Conservation (phyloP, 2,113 vertebrate genomes). For the Hippocampus comes region DNA sequence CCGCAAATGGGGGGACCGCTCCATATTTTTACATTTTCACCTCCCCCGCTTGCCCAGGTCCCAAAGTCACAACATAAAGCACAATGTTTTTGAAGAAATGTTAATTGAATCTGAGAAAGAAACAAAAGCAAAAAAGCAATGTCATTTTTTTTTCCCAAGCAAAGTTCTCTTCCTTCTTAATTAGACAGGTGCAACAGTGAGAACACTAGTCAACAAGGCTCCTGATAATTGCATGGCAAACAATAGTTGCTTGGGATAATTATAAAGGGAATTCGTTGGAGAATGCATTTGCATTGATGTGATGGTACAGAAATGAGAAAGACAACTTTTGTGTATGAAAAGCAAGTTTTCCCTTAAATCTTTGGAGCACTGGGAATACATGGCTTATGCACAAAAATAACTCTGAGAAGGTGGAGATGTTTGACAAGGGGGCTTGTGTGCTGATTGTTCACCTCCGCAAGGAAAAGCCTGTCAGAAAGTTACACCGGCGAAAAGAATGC, state of each 20-base stretch:
- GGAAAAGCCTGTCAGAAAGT: constrained; percentile 40
- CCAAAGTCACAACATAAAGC: neutral
- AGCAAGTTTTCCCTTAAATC: constrained; percentile 22
- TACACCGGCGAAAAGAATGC: constrained; percentile 33
- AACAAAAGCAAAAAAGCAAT: constrained; percentile 13
- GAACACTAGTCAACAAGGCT: constrained; percentile 11
- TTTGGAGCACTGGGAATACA: constrained; percentile 21
- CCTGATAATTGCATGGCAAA: constrained; percentile 3
- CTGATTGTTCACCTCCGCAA: constrained; percentile 51
- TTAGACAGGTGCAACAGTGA: constrained; percentile 24
- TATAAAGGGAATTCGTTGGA: constrained; percentile 30
- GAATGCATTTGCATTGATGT: constrained; percentile 50
- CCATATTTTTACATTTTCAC: neutral
- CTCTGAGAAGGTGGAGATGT: constrained; percentile 33
- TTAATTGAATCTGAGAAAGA: neutral
- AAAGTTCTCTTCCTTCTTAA: constrained; percentile 27
- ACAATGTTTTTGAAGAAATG: neutral
- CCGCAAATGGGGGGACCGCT: neutral
- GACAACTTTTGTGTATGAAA: constrained; percentile 40
- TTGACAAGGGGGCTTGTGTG: constrained; percentile 52
- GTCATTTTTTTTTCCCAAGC: neutral
- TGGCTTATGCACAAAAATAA: constrained; percentile 58
- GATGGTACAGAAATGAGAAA: constrained; percentile 25
- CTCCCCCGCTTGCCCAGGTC: neutral
- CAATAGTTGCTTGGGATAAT: constrained; percentile 32